Evolutionary conservation across 2,888 invertebrate species (phyloP).

Genomic region (Megastigmus dorsalis): DNA sequence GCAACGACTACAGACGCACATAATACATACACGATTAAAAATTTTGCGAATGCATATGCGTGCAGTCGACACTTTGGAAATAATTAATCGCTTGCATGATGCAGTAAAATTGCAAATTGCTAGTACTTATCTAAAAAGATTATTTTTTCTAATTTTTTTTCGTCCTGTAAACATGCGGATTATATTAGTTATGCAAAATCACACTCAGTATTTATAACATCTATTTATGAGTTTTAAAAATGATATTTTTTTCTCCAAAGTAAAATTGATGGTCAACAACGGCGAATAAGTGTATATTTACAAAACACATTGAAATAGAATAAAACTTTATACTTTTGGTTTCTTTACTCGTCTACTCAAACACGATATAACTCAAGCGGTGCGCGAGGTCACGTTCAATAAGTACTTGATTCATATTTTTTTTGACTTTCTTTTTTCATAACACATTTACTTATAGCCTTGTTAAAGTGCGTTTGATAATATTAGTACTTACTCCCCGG

Average conservation of each 20-base stretch:
- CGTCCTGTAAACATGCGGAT: background rate
- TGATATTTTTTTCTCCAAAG: slow-evolving; percentile 23
- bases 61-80: background rate
- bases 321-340: slow-evolving; percentile 29
- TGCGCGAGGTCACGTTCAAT: slow-evolving; percentile 51
- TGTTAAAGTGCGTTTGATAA: slow-evolving; percentile 18
- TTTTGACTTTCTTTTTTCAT: slow-evolving; percentile 13
- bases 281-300: slow-evolving; percentile 45
- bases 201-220: slow-evolving; percentile 13
- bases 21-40: slow-evolving; percentile 10
- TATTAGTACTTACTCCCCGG: slow-evolving; percentile 6
- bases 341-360: slow-evolving; percentile 18
- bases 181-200: slow-evolving; percentile 15
- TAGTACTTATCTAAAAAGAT: background rate
- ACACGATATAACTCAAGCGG: slow-evolving; percentile 42
- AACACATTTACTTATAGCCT: slow-evolving; percentile 9
- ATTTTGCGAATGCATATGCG: background rate
- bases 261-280: slow-evolving; percentile 30
- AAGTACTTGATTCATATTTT: slow-evolving; percentile 51
- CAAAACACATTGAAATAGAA: slow-evolving; percentile 40
- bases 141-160: background rate
- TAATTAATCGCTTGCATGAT: background rate
- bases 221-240: slow-evolving; percentile 21
- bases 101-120: background rate
- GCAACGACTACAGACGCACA: background rate